Conservation (phyloP, 2,888 invertebrate genomes). For the Blastobasis lacticolella region DNA sequence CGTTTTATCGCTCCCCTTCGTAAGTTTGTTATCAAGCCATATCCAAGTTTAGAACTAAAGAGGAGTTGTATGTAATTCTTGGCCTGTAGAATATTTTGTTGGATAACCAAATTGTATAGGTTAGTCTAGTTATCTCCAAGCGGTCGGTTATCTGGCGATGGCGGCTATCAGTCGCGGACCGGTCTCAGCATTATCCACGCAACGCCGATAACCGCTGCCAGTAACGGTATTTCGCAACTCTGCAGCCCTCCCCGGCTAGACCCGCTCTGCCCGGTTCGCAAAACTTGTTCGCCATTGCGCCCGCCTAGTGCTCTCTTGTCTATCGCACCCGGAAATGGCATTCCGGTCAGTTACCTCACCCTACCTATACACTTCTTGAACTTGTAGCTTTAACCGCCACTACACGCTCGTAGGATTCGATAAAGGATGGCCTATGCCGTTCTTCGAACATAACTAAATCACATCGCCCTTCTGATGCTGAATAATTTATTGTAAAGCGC, state of each 20-base stretch:
- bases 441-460: too few relatives aligned
- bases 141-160: slow-evolving; percentile 33
- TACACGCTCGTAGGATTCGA: too few relatives aligned
- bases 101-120: too few relatives aligned
- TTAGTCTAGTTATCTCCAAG: slow-evolving; percentile 18
- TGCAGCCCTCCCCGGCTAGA: slow-evolving; percentile 42
- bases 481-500: too few relatives aligned
- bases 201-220: slow-evolving; percentile 45
- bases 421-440: too few relatives aligned
- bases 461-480: too few relatives aligned
- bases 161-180: slow-evolving; percentile 43
- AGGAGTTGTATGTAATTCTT: neutral
- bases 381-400: too few relatives aligned
- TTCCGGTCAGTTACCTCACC: slow-evolving; percentile 7
- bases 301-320: slow-evolving; percentile 38
- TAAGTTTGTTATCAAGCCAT: too few relatives aligned
- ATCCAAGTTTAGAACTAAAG: neutral
- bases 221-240: slow-evolving; percentile 49
- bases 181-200: slow-evolving; percentile 54
- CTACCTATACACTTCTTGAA: neutral
- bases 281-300: slow-evolving; percentile 46
- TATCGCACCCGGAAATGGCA: slow-evolving; percentile 35
- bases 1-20: too few relatives aligned
- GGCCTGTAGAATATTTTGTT: neutral
- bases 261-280: slow-evolving; percentile 44